Evolutionary conservation across 2,113 vertebrate species (phyloP).

Genomic region (Hyla sarda): DNA sequence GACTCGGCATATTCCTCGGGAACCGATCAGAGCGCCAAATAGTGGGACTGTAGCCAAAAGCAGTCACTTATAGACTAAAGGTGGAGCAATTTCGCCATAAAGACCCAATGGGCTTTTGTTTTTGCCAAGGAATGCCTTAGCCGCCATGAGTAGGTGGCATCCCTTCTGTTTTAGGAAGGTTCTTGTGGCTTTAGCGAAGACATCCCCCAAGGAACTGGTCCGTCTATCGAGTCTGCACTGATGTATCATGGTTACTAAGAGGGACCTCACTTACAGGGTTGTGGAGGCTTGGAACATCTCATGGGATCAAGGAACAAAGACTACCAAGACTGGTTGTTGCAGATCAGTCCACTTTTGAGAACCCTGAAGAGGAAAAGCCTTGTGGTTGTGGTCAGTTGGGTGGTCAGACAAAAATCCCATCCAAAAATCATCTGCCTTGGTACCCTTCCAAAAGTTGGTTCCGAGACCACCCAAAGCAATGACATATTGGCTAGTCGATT

Average conservation of each 20-base stretch:
- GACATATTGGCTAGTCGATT: not conserved
- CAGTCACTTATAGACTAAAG: not conserved
- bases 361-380: not conserved
- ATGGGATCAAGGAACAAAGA: no score
- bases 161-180: conserved; percentile 35
- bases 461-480: not conserved
- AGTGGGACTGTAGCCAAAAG: not conserved
- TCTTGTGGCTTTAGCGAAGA: not conserved
- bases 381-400: not conserved
- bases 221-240: not conserved
- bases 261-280: not conserved
- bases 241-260: not conserved
- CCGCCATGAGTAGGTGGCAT: not conserved
- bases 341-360: not conserved
- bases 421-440: not conserved
- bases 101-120: not conserved
- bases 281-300: not conserved
- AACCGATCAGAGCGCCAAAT: not conserved
- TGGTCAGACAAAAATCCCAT: not conserved
- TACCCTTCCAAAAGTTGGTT: not conserved
- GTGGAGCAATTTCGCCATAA: not conserved
- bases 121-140: not conserved
- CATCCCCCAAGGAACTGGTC: not conserved
- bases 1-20: not conserved
- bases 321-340: not conserved